Evolutionary conservation across 2,888 invertebrate genomes (phyloP), one percentile per base, ranked within the genome.

Genomic region (Scaptomyza polygonia): DNA sequence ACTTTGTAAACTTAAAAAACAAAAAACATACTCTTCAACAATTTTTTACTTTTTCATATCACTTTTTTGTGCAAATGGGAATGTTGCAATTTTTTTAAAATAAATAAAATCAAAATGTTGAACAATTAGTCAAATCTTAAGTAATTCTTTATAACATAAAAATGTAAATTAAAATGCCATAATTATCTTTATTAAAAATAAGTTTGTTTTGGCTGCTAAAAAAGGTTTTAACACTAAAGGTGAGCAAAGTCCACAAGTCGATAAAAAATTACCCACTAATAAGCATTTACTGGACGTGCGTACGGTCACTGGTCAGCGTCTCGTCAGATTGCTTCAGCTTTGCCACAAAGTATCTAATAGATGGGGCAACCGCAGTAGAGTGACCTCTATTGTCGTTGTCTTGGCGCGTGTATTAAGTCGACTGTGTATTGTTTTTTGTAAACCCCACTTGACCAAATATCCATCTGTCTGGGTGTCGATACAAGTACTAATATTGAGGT

Each of bases 331-430:
- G 74, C 71, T 78, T 56, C 52, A 77, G 55, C 53, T 77, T 77
- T 68, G 68, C 66, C 70, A 70, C 69, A 65, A 52, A 62, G 67
- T 79, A 32, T 57, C 77, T 73, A 69, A 76, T 69, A 39, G 67
- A 76, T 81, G 77, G 70, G 80, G 83, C 83, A 81, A 79, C 61
- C 39, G 21, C 66, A 21, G n/a, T 43, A 30, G 40, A 34, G 36
- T 47, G 71, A 55, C 61, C 62, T 66, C 56, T 72, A 57, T 54
- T 75, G 61, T 52, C 48, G 59, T 32, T 56, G 36, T 27, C 30
- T 54, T 45, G 36, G 49, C 58, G 48, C 44, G 64, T 77, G 64
- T 56, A 49, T 49, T 70, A 53, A 70, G 66, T 68, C 44, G 53
- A 59, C 69, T 65, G 36, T 30, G 5, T 12, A 11, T 25, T 53